Evolutionary conservation across 1,140 invertebrate species (phyloP), one percentile per base, ranked within the genome.

Genomic region (Cydia splendana): DNA sequence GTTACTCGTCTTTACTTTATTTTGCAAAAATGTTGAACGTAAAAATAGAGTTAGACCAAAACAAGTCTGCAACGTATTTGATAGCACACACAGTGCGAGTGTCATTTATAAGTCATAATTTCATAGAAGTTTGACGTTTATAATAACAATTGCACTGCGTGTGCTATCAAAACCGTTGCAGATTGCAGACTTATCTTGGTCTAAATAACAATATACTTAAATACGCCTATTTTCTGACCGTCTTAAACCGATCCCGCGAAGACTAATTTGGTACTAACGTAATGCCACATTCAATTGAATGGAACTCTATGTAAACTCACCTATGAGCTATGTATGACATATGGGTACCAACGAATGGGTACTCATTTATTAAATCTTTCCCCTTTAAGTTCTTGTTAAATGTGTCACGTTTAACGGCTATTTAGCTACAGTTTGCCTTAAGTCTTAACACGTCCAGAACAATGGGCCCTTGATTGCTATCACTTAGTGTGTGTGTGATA

Each of bases 401-500:
- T 62, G 57, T 62, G 57, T 62, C 57, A 62, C 57, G 18, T 62
- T 62, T n/a, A 24, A 57, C 12, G 53, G 57, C 18, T 24, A 62
- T 62, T n/a, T 62, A 20, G 57, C 57, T 24, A 20, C 57, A 24
- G 57, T 24, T 24, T 62, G 57, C 18, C 57, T 62, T 67, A n/a
- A 67, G 65, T 67, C 30, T 67, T 34, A 67, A 67, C 65, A 67
- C 65, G 24, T 62, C 30, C 28, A 67, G 65, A 67, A 67, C 65
- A 67, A 67, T 67, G 30, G 65, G 65, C 18, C 28, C 28, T 67
- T 67, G 65, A 67, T 67, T 67, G 65, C 65, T 38, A 38, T 67
- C 65, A 67, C 65, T 67, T 67, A 67, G 65, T 67, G 57, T 62
- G 20, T 62, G 57, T 62, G 20, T 62, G 57, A 62, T 62, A 62